phyloP scores from a whole-genome alignment of 2,113 vertebrate genomes.

The Sylvia atricapilla region DNA sequence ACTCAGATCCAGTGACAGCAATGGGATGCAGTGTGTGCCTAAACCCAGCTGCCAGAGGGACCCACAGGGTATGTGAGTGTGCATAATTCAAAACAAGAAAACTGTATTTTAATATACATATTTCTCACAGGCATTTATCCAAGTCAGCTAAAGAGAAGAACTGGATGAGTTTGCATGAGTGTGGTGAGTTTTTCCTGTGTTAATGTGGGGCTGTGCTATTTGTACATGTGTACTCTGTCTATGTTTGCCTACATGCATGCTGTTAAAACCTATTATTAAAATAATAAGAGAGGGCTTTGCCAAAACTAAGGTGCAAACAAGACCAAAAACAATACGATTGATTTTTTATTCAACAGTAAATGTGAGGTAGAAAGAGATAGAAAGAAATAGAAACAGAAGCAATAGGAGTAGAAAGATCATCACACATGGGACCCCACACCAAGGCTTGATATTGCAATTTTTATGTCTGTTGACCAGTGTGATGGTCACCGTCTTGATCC shows the following conservation, averaged over 20 bases:
- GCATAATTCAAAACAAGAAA: background rate
- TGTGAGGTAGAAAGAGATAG: background rate
- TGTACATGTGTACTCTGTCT: background rate
- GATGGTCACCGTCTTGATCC: background rate
- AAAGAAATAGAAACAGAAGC: background rate
- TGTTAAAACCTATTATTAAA: background rate
- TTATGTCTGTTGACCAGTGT: no score
- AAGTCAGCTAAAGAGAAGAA: background rate
- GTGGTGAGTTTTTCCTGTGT: background rate
- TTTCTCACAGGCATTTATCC: background rate
- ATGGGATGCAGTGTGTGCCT: background rate
- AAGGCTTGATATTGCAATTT: background rate
- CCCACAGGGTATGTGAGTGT: rapidly evolving
- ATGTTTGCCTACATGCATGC: rapidly evolving
- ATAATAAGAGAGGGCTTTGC: background rate
- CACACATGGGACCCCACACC: rapidly evolving
- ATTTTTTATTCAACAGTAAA: background rate
- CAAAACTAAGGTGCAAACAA: background rate
- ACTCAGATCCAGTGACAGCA: background rate
- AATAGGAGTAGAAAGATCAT: background rate
- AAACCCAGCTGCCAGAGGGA: background rate
- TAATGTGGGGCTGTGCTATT: background rate
- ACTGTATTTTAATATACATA: no score
- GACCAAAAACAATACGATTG: background rate
- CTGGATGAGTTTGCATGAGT: background rate